A percentile compares a stretch with the other conserved stretches of the same genome.
Evolutionary conservation across 2,888 invertebrate genomes (phyloP).

Genomic region (Drosophila paracracens): DNA sequence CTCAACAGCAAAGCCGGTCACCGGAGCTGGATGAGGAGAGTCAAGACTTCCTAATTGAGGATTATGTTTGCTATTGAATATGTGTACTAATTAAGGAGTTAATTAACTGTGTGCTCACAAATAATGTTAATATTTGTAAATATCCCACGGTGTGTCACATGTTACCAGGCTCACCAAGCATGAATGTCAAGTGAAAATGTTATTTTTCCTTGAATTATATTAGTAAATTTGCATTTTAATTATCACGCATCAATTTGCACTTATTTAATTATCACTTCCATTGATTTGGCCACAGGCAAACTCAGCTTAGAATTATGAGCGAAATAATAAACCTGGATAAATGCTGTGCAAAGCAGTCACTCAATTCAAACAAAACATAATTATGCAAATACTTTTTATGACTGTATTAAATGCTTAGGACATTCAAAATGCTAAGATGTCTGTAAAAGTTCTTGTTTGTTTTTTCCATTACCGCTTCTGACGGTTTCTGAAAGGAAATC

Average conservation of each 20-base stretch:
- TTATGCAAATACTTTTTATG: slow-evolving; percentile 70
- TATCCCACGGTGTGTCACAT: background rate
- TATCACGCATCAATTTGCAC: slow-evolving; percentile 14
- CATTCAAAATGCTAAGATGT: slow-evolving; percentile 70
- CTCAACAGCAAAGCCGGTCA: slow-evolving; percentile 2
- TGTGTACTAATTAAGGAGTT: background rate
- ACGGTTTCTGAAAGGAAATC: slow-evolving; percentile 37
- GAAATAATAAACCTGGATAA: slow-evolving; percentile 18
- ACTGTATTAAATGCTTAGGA: slow-evolving; percentile 65
- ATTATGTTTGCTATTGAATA: background rate
- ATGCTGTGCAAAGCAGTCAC: slow-evolving; percentile 15
- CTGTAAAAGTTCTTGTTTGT: slow-evolving; percentile 43
- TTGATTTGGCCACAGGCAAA: slow-evolving; percentile 35
- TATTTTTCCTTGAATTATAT: background rate
- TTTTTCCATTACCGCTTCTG: slow-evolving; percentile 34
- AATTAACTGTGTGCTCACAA: background rate
- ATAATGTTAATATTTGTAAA: background rate
- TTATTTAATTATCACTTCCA: slow-evolving; percentile 66
- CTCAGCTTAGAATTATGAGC: slow-evolving; percentile 2
- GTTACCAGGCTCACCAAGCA: background rate
- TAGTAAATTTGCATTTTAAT: background rate
- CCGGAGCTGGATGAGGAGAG: background rate
- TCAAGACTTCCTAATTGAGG: background rate
- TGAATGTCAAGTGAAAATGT: background rate
- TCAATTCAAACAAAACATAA: slow-evolving; percentile 53